These are phyloP conservation scores for Drosophila rhopaloa DNA, from an alignment of 1,140 invertebrate genomes.

Conservation along the genomic window DNA sequence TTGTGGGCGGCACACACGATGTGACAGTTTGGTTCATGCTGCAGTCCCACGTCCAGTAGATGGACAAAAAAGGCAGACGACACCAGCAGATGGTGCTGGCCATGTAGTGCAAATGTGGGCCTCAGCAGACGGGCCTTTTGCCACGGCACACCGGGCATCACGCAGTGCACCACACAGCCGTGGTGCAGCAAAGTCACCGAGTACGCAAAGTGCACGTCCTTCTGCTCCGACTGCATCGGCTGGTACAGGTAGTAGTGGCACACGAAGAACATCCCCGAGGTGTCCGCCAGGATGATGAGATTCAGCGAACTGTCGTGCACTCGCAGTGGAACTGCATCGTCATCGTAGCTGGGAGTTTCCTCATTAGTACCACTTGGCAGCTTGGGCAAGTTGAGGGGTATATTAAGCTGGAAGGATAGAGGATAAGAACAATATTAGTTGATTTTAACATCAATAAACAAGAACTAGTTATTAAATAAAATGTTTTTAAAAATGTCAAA, in stretches of 20 bases:
- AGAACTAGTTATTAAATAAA: no score
- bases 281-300: conserved; percentile 90
- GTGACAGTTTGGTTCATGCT: conserved; percentile 92
- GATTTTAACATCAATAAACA: no score
- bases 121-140: conserved; percentile 89
- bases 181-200: conserved; percentile 92
- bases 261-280: conserved; percentile 90
- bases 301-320: conserved; percentile 93
- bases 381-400: conserved; percentile 92
- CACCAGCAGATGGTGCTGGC: conserved; percentile 90
- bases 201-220: conserved; percentile 92
- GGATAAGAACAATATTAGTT: no score
- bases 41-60: conserved; percentile 91
- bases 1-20: conserved; percentile 87
- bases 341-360: conserved; percentile 88
- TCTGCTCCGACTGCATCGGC: conserved; percentile 87
- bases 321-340: conserved; percentile 90
- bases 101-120: conserved; percentile 90
- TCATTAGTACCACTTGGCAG: conserved; percentile 86
- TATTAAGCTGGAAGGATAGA: conserved; percentile 88
- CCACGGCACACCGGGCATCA: conserved; percentile 92
- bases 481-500: no score
- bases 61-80: conserved; percentile 92
- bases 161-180: conserved; percentile 92
- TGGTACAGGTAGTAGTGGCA: conserved; percentile 94